A percentile compares a stretch with the other conserved stretches of the same genome.
These are phyloP conservation scores for Luscinia megarhynchos DNA, from an alignment of 2,797 vertebrate genomes.

Conservation along the genomic window DNA sequence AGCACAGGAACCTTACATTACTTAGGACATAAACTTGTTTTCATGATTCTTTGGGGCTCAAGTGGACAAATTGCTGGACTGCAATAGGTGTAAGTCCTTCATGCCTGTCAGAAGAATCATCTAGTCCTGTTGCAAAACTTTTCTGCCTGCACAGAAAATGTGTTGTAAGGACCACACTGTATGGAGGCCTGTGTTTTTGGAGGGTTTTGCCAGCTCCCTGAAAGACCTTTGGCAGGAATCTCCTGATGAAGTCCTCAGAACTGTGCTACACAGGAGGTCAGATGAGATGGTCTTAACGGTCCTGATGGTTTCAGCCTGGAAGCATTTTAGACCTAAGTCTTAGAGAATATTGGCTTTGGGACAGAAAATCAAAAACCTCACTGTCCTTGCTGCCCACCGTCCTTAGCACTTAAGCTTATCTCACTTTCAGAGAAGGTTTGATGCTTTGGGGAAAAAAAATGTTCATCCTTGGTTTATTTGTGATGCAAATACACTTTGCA, in stretches of 20 bases:
- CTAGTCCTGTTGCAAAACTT: background rate
- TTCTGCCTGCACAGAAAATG: background rate
- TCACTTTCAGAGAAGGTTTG: background rate
- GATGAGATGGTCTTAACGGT: background rate
- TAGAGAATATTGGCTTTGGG: background rate
- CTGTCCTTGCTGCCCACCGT: background rate
- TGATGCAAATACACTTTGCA: background rate
- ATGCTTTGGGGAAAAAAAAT: background rate
- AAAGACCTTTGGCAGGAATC: background rate
- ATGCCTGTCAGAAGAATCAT: background rate
- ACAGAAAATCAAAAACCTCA: background rate
- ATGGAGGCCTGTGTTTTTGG: accelerated
- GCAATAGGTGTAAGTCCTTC: background rate
- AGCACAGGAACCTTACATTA: background rate
- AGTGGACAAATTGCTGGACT: background rate
- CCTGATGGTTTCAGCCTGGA: background rate
- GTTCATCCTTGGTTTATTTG: background rate
- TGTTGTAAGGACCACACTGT: background rate
- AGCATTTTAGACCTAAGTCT: background rate
- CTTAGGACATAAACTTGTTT: background rate
- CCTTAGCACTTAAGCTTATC: background rate
- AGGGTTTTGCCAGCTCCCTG: background rate
- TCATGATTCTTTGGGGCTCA: background rate
- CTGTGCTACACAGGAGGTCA: background rate
- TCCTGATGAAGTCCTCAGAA: background rate